Evolutionary conservation across 1,140 invertebrate genomes (phyloP).

Genomic region (Hycleus phaleratus): DNA sequence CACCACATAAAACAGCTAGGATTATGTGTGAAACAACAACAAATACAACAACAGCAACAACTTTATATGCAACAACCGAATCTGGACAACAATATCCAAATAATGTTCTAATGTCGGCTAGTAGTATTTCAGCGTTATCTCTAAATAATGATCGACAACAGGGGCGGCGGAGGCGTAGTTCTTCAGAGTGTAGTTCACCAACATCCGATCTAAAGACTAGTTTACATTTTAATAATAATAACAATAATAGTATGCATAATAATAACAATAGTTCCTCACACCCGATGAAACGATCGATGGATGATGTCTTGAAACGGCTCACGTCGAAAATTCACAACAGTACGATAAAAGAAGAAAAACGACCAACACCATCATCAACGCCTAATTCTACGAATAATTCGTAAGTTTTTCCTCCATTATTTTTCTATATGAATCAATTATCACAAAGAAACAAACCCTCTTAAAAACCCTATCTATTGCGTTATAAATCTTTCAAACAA

Average conservation of each 20-base stretch:
- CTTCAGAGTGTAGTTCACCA: conserved; percentile 62
- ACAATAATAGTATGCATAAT: conserved; percentile 45
- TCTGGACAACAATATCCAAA: conserved; percentile 4
- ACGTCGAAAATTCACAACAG: conserved; percentile 71
- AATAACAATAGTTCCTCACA: conserved; percentile 43
- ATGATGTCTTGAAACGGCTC: conserved; percentile 75
- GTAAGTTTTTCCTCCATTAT: conserved; percentile 26
- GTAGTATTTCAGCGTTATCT: conserved; percentile 36
- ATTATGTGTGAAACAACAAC: conserved; percentile 24
- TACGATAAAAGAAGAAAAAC: conserved; percentile 56
- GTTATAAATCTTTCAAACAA: conserved; percentile 4
- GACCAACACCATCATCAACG: conserved; percentile 58
- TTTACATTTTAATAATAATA: conserved; percentile 47
- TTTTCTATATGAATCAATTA: not conserved
- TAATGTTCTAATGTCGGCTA: conserved; percentile 18
- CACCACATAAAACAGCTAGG: conserved; percentile 36
- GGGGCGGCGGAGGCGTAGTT: conserved; percentile 46
- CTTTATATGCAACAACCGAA: too few relatives aligned
- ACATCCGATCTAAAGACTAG: conserved; percentile 51
- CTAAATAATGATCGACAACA: conserved; percentile 44
- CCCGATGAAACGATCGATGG: conserved; percentile 65
- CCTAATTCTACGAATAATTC: conserved; percentile 37
- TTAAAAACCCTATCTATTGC: not conserved
- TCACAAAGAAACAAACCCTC: conserved; percentile 2
- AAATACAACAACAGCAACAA: too few relatives aligned